Evolutionary conservation across 2,888 invertebrate genomes (phyloP).

Genomic region (Pollenia angustigena): DNA sequence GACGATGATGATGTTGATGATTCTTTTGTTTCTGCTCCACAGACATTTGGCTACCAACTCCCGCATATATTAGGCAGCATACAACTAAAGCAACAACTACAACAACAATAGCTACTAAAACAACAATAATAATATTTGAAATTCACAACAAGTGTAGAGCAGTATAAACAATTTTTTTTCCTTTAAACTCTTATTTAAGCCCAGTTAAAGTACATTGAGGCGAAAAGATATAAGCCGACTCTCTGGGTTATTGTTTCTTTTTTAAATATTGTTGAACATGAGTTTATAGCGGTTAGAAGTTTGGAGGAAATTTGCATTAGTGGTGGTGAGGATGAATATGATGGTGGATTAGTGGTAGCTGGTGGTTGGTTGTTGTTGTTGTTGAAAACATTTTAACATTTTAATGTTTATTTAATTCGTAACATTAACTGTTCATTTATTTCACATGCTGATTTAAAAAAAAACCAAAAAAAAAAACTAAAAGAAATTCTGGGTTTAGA

Average conservation of each 20-base stretch:
- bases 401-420: constrained; percentile 76
- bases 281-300: background rate
- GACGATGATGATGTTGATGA: constrained; percentile 39
- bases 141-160: constrained; percentile 71
- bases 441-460: constrained; percentile 67
- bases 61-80: constrained; percentile 65
- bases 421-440: constrained; percentile 75
- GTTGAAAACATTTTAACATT: constrained; percentile 61
- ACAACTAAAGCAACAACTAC: constrained; percentile 19
- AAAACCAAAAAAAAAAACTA: background rate
- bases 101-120: constrained; percentile 12
- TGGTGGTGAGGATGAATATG: background rate
- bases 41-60: constrained; percentile 70
- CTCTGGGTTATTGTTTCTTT: constrained; percentile 51
- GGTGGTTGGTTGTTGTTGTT: constrained; percentile 40
- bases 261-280: constrained; percentile 31
- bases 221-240: constrained; percentile 16
- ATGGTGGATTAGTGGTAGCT: background rate
- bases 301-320: background rate
- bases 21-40: constrained; percentile 53
- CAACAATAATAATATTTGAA: constrained; percentile 66
- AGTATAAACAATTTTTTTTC: constrained; percentile 41
- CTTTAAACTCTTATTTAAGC: constrained; percentile 48
- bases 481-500: constrained; percentile 57
- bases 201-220: constrained; percentile 54